Percentiles rank a stretch among this genome's conserved stretches.
Conservation (phyloP, 2,888 invertebrate genomes). For the Caenorhabditis doughertyi region DNA sequence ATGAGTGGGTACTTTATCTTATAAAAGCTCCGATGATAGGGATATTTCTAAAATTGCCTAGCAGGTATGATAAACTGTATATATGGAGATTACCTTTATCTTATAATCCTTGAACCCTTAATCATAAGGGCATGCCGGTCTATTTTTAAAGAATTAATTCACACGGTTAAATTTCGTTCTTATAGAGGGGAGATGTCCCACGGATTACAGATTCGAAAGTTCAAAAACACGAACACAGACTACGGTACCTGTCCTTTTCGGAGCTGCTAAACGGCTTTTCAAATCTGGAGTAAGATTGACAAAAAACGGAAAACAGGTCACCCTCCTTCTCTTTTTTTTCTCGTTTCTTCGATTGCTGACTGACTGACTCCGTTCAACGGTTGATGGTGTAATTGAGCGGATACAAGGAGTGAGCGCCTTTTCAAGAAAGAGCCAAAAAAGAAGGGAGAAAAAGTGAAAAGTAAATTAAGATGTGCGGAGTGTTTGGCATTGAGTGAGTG, state of each 20-base stretch:
- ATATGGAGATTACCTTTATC: too few species aligned
- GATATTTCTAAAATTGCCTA: too few species aligned
- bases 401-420: constrained; percentile 18
- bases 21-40: too few species aligned
- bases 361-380: constrained; percentile 20
- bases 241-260: constrained; percentile 5
- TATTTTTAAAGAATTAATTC: too few species aligned
- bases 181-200: too few species aligned
- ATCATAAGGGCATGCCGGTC: too few species aligned
- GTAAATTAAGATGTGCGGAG: constrained; percentile 56
- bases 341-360: constrained; percentile 9
- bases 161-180: too few species aligned
- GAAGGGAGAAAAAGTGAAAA: constrained; percentile 44
- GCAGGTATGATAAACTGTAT: too few species aligned
- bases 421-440: constrained; percentile 26
- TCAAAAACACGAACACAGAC: not conserved
- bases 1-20: not conserved
- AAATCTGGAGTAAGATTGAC: constrained; percentile 43
- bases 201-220: too few species aligned
- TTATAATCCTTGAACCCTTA: too few species aligned
- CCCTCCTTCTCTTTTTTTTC: constrained; percentile 4
- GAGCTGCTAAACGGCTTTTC: not conserved
- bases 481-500: constrained; percentile 6
- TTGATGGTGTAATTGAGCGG: constrained; percentile 61
- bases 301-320: constrained; percentile 46